Evolutionary conservation across 1,140 invertebrate genomes (phyloP).

Genomic region (Drosophila ironensis): DNA sequence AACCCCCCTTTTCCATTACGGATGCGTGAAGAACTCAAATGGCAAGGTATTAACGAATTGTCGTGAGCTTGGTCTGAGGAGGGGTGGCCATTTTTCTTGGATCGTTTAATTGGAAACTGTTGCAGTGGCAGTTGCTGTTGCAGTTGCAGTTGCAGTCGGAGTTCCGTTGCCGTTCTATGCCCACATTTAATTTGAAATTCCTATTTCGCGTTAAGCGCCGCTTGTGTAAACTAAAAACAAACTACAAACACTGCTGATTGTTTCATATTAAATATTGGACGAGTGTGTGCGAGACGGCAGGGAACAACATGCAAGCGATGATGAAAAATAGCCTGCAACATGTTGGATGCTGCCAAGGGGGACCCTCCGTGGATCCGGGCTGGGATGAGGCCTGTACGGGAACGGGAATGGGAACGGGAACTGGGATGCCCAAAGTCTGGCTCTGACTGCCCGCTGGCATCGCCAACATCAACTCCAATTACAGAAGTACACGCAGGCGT

Average conservation of each 20-base stretch:
- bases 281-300: conserved; percentile 45
- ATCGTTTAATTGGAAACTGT: conserved; percentile 77
- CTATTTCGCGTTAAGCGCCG: conserved; percentile 31
- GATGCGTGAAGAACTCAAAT: conserved; percentile 78
- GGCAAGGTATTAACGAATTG: conserved; percentile 76
- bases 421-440: conserved; percentile 9
- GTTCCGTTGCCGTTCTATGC: conserved; percentile 37
- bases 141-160: background rate
- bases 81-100: conserved; percentile 60
- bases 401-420: background rate
- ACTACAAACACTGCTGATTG: conserved; percentile 72
- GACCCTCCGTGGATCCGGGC: conserved; percentile 12
- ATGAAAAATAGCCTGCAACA: conserved; percentile 79
- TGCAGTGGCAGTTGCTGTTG: conserved; percentile 28
- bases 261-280: conserved; percentile 68
- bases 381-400: background rate
- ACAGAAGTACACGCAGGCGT: conserved; percentile 78
- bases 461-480: conserved; percentile 76
- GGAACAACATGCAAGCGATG: conserved; percentile 72
- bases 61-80: conserved; percentile 52
- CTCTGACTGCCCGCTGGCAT: conserved; percentile 67
- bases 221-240: conserved; percentile 65
- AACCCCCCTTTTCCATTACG: conserved; percentile 31
- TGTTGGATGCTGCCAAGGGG: conserved; percentile 72
- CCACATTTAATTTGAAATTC: conserved; percentile 76